Evolutionary conservation across 1,140 invertebrate species (phyloP), one percentile per base, ranked within the genome.

Genomic region (Zaprionus nigranus): DNA sequence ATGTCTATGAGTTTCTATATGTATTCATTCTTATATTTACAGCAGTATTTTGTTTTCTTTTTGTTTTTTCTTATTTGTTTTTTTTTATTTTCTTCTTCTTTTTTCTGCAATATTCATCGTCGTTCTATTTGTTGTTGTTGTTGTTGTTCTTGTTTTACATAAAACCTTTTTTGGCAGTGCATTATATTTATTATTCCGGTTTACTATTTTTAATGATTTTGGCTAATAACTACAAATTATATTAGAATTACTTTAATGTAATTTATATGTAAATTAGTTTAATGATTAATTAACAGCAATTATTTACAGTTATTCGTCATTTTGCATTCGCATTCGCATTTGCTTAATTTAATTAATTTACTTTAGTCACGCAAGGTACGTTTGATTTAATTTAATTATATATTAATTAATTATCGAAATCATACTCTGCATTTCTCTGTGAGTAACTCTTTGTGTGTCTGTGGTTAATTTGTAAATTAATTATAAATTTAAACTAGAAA

Each of bases 101-200:
- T 62, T 58, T 78, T 40, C 54, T 71, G 36, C 36, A 49, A 53
- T 65, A 40, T 17, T 74, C 43, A 34, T 79, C 49, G 49, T 74
- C 58, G 58, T 77, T 70, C 75, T 78, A 68, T 79, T 82, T 78
- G 71, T 66, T 65, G 69, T 75, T 73, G 69, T 75, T 73, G 56
- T 75, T 64, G 51, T 64, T 77, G 46, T 81, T 81, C 68, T 87
- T 80, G 49, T 86, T 83, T 73, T 76, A 78, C 65, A 86, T 88
- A 88, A 91, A 91, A 91, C 88, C 88, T 88, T 91, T 81, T 88
- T 92, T 92, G 91, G 91, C 91, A 92, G 91, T 91, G 91, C 91
- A 92, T 91, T 88, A 79, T 91, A 81, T 82, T 84, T 81, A 84
- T 85, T 82, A 83, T 83, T 87, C 73, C 82, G 78, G 81, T 80